Percentiles rank a stretch among this genome's conserved stretches.
phyloP scores from a whole-genome alignment of 2,888 invertebrate genomes.

The Geotrupes spiniger region DNA sequence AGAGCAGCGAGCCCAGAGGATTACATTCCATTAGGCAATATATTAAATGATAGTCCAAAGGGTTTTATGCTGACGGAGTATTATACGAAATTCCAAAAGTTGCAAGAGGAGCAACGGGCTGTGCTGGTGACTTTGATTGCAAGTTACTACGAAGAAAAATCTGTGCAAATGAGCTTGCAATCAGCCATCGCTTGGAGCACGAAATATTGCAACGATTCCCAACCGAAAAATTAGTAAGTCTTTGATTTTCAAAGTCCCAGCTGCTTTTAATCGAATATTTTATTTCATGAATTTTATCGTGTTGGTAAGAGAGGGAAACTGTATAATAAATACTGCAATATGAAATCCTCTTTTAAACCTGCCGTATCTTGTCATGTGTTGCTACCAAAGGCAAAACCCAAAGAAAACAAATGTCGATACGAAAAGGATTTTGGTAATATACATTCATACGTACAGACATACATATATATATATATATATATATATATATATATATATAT shows the following conservation, averaged over 20 bases:
- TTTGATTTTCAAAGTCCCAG: conserved; percentile 8
- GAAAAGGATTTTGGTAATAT: conserved; percentile 13
- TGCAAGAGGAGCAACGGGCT: conserved; percentile 28
- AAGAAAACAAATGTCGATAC: background rate
- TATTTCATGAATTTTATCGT: conserved; percentile 28
- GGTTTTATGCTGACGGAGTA: conserved; percentile 22
- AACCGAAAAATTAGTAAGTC: conserved; percentile 29
- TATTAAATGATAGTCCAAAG: conserved; percentile 22
- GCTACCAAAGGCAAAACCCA: conserved; percentile 1
- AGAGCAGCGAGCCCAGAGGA: conserved; percentile 2
- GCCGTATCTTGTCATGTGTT: background rate
- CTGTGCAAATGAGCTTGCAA: conserved; percentile 20
- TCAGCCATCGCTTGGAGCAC: conserved; percentile 26
- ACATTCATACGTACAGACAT: too few relatives aligned
- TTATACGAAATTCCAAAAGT: conserved; percentile 24
- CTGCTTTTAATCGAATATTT: background rate
- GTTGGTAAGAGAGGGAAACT: conserved; percentile 23
- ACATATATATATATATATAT: too few relatives aligned
- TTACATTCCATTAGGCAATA: conserved; percentile 14
- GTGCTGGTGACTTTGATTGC: conserved; percentile 23
- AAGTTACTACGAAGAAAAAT: conserved; percentile 25
- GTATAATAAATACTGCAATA: conserved; percentile 28
- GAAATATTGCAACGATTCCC: too few relatives aligned
- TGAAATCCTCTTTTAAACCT: conserved; percentile 12
- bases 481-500: too few relatives aligned